phyloP scores from a whole-genome alignment of 2,888 invertebrate species.

The Drosophila suboccidentalis region DNA sequence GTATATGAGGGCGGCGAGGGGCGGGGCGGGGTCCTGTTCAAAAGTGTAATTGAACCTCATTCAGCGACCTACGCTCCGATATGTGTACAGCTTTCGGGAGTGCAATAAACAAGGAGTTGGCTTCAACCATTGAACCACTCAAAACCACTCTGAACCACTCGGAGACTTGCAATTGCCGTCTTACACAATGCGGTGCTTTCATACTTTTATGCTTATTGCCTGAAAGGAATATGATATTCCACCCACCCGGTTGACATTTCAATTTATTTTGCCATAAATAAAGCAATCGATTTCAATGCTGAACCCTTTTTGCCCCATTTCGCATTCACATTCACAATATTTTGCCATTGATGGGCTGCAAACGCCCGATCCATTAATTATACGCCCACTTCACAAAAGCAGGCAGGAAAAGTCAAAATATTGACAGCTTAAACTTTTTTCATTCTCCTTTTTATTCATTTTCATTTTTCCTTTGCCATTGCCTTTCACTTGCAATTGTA shows the following conservation, averaged over 20 bases:
- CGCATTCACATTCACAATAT: constrained; percentile 68
- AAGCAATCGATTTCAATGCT: constrained; percentile 63
- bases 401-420: constrained; percentile 82
- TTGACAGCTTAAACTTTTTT: constrained; percentile 81
- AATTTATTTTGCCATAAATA: constrained; percentile 79
- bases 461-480: constrained; percentile 22
- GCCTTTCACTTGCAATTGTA: constrained; percentile 28
- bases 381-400: constrained; percentile 81
- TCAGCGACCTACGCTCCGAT: constrained; percentile 35
- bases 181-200: constrained; percentile 62
- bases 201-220: constrained; percentile 66
- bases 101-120: constrained; percentile 44
- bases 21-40: constrained; percentile 32
- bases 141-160: constrained; percentile 16
- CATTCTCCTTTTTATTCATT: constrained; percentile 29
- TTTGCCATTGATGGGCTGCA: constrained; percentile 67
- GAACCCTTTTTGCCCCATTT: constrained; percentile 68
- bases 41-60: constrained; percentile 64
- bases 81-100: constrained; percentile 31
- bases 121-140: constrained; percentile 14
- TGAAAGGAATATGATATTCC: constrained; percentile 72
- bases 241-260: constrained; percentile 80
- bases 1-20: constrained; percentile 33
- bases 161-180: constrained; percentile 56
- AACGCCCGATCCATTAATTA: constrained; percentile 78